Evolutionary conservation across 2,888 invertebrate genomes (phyloP).

Genomic region (Mantis religiosa): DNA sequence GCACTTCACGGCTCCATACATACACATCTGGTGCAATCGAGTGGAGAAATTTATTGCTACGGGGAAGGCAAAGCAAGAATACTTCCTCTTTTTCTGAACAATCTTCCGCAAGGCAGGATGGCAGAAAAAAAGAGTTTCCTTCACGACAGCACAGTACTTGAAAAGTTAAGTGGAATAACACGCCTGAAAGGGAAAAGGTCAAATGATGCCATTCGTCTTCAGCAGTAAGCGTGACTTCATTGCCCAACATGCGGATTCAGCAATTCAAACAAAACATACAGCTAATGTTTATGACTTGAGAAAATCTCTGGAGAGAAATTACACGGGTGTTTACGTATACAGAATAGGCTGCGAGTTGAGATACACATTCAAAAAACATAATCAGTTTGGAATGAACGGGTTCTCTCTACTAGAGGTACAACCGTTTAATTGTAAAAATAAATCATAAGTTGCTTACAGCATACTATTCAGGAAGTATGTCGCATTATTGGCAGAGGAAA

Average conservation of each 20-base stretch:
- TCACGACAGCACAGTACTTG: slow-evolving; percentile 3
- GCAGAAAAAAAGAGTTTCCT: not conserved
- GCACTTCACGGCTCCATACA: not conserved
- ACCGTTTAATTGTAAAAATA: too few species aligned
- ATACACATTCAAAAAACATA: too few species aligned
- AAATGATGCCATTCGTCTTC: not conserved
- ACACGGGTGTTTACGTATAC: too few species aligned
- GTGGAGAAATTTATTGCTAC: slow-evolving; percentile 20
- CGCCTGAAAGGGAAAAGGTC: slow-evolving; percentile 8
- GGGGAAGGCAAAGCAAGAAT: not conserved
- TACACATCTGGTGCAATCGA: slow-evolving; percentile 13
- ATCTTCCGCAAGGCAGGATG: not conserved
- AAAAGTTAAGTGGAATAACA: slow-evolving; percentile 16
- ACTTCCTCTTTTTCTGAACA: not conserved
- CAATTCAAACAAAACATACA: not conserved
- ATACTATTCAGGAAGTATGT: too few species aligned
- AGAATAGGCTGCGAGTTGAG: too few species aligned
- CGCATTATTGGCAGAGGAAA: too few species aligned
- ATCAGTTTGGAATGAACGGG: too few species aligned
- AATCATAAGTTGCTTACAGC: too few species aligned
- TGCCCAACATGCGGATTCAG: not conserved
- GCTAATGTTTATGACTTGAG: not conserved
- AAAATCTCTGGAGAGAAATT: too few species aligned
- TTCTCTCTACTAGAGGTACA: too few species aligned
- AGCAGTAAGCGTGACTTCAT: not conserved